A percentile compares a stretch with the other conserved stretches of the same genome.
Evolutionary conservation across 1,140 invertebrate species (phyloP).

Genomic region (Drosophila auraria): DNA sequence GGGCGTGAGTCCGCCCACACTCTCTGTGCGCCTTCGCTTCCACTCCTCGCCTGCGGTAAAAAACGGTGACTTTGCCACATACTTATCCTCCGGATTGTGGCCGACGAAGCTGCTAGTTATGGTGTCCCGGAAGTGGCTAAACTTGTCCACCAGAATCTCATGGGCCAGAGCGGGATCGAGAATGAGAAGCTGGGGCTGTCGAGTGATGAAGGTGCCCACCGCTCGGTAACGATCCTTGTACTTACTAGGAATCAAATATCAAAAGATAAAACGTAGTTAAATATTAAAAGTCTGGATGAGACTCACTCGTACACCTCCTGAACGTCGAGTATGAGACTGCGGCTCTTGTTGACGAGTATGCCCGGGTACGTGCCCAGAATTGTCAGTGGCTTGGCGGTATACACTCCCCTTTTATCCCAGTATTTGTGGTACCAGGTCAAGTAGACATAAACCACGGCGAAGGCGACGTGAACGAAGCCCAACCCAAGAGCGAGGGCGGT

Average conservation of each 20-base stretch:
- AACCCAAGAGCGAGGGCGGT: conserved; percentile 29
- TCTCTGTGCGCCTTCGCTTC: conserved; percentile 86
- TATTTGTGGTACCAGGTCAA: conserved; percentile 81
- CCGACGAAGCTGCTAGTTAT: conserved; percentile 61
- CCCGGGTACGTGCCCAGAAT: conserved; percentile 86
- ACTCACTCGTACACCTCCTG: conserved; percentile 72
- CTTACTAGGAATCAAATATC: conserved; percentile 46
- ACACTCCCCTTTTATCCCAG: conserved; percentile 74
- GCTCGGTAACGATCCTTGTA: conserved; percentile 65
- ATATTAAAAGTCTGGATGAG: neutral
- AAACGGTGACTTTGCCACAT: conserved; percentile 85
- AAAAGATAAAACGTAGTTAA: neutral
- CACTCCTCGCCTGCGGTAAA: conserved; percentile 85
- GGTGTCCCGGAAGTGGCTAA: conserved; percentile 84
- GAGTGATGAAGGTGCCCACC: conserved; percentile 85
- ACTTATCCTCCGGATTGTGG: conserved; percentile 78
- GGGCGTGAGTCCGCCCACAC: conserved; percentile 86
- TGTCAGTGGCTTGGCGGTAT: conserved; percentile 69
- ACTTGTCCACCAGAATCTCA: conserved; percentile 86
- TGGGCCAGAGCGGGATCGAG: conserved; percentile 86
- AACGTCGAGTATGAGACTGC: conserved; percentile 61
- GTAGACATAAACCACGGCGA: conserved; percentile 71
- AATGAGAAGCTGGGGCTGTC: conserved; percentile 85
- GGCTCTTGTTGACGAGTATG: conserved; percentile 44
- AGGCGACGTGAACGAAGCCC: conserved; percentile 34